Evolutionary conservation across 37 sponge, comb jelly and placozoan species (phyloP), one percentile per base, ranked within the genome.

Genomic region (Ephydatia muelleri): DNA sequence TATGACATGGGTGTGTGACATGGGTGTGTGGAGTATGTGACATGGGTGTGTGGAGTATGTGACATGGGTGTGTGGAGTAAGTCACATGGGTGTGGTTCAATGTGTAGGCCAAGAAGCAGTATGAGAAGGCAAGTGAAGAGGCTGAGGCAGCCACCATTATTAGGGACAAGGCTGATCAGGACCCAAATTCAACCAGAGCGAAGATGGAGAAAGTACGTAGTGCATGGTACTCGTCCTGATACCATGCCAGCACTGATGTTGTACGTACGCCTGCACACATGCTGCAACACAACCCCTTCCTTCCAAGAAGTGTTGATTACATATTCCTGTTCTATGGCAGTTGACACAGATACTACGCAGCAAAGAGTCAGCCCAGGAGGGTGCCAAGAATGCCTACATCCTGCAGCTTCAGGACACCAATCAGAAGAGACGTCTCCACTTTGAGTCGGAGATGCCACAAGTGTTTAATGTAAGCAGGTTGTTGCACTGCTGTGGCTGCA

Each of bases 141-240:
- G 83, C 86, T 26, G 95, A 95, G 75, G n/a, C 64, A 13, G 93
- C 95, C 28, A 70, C 38, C 49, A 73, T 76, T 34, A 71, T 76
- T 5, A 67, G 87, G 26, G 95, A 95, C 66, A 95, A 92, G 85
- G 95, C 93, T 3, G 93, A 92, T 73, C 80, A 83, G 74, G 95
- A 95, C 49, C 86, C 90, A 0, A 92, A 92, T 75, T 86, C 92
- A 25, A 95, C 91, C 69, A 90, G 89, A 72, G 93, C 95, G 9
- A 88, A 92, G 68, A 92, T 95, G 26, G 95, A 95, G 29, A 94
- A 91, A 84, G 94, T 93, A 81, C 34, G 25, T 26, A 5, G 14
- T 72, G 26, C 9, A 6, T 4, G 8, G 30, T 31, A 43, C 64
- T 12, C 65, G 27, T 34, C 6, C 12, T 27, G 11, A 13, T 26